A percentile compares a stretch with the other conserved stretches of the same genome.
These are phyloP conservation scores for Nephila pilipes DNA, from an alignment of 1,140 invertebrate genomes.

Conservation along the genomic window DNA sequence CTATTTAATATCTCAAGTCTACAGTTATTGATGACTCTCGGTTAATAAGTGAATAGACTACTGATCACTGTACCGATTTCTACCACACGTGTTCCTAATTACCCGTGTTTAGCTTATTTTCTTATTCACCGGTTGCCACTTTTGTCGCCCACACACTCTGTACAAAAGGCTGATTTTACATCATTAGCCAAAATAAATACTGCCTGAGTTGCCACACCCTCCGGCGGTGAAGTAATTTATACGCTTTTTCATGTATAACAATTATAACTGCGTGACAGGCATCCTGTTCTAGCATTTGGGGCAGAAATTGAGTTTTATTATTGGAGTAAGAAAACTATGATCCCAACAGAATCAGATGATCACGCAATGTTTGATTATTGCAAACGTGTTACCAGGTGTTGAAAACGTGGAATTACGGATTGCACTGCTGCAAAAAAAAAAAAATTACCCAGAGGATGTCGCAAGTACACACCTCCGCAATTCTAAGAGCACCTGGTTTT, in stretches of 20 bases:
- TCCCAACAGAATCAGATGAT: background rate
- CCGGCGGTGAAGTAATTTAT: background rate
- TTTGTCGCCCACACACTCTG: background rate
- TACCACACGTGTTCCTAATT: background rate
- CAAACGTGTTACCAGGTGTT: background rate
- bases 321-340: no score
- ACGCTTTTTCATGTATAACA: background rate
- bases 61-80: background rate
- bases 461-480: no score
- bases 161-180: background rate
- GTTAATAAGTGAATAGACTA: background rate
- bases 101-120: background rate
- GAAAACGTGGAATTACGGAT: background rate
- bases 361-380: conserved; percentile 4
- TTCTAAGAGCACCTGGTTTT: no score
- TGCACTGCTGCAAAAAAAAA: background rate
- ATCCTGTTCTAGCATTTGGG: background rate
- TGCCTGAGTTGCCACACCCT: conserved; percentile 14
- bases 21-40: background rate
- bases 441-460: no score
- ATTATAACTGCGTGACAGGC: conserved; percentile 20
- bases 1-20: background rate
- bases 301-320: background rate
- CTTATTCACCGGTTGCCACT: background rate
- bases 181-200: conserved; percentile 37